Conservation (phyloP, 2,797 vertebrate genomes). For the Tokudaia muenninki region DNA sequence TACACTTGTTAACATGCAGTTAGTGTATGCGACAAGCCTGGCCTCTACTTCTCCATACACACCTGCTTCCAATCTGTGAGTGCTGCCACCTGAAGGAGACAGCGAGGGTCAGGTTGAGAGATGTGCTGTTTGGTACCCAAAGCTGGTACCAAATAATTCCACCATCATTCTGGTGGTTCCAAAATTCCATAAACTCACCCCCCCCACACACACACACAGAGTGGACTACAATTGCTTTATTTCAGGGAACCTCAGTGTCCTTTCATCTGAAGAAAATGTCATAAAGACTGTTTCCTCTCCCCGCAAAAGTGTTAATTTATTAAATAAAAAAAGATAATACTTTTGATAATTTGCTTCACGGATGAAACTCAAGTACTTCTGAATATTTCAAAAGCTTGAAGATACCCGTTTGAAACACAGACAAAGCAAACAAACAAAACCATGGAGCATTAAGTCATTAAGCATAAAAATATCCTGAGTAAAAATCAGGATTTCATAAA, state of each 20-base stretch:
- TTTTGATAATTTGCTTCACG: conserved; percentile 54
- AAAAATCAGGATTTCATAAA: conserved; percentile 37
- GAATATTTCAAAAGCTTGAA: conserved; percentile 60
- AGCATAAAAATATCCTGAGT: conserved; percentile 23
- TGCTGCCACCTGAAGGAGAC: not conserved
- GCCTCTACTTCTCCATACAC: accelerated
- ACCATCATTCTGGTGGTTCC: not conserved
- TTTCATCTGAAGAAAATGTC: conserved; percentile 72
- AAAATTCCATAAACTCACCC: not conserved
- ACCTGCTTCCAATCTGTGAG: not conserved
- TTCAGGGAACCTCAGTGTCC: conserved; percentile 79
- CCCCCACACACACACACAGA: not conserved
- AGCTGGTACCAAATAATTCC: not conserved
- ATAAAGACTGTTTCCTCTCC: conserved; percentile 60
- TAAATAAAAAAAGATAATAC: not conserved
- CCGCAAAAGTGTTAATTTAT: conserved; percentile 42
- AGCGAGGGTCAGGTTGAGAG: not conserved
- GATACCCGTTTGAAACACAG: conserved; percentile 27
- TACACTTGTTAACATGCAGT: too few relatives aligned
- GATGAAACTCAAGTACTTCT: conserved; percentile 55
- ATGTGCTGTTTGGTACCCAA: not conserved
- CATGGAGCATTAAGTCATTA: conserved; percentile 48
- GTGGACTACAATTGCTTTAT: conserved; percentile 62
- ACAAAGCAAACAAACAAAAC: not conserved
- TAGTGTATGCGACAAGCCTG: too few relatives aligned